Conservation (phyloP, 2,888 invertebrate species). For the Erebia ligea region DNA sequence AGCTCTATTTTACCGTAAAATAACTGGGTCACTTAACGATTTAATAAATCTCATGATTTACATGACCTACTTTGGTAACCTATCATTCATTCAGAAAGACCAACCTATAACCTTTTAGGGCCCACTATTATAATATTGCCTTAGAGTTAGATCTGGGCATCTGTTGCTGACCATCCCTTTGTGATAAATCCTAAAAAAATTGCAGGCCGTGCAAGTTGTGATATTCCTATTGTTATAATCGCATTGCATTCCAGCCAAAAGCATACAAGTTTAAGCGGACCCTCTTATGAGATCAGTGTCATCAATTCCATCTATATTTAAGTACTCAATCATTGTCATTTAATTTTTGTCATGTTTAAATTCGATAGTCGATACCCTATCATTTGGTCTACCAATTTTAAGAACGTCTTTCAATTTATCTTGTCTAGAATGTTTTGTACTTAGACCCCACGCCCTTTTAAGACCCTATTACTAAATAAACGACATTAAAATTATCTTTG, state of each 20-base stretch:
- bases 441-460: background rate
- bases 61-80: conserved; percentile 75
- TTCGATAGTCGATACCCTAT: background rate
- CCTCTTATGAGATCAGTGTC: background rate
- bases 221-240: background rate
- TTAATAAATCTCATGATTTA: conserved; percentile 60
- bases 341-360: background rate
- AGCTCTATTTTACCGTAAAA: too few relatives aligned
- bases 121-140: background rate
- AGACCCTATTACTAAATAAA: background rate
- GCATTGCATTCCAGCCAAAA: background rate
- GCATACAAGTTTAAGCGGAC: background rate
- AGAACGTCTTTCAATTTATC: background rate
- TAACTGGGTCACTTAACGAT: conserved; percentile 41
- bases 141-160: background rate
- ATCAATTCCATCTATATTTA: background rate
- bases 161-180: background rate
- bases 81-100: conserved; percentile 49
- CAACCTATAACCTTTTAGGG: conserved; percentile 24
- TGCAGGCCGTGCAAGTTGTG: background rate
- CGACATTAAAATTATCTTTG: conserved; percentile 27
- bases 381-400: background rate
- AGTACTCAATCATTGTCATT: background rate
- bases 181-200: background rate
- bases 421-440: background rate